Evolutionary conservation across 2,113 vertebrate genomes (phyloP).

Genomic region (Microtus ochrogaster): DNA sequence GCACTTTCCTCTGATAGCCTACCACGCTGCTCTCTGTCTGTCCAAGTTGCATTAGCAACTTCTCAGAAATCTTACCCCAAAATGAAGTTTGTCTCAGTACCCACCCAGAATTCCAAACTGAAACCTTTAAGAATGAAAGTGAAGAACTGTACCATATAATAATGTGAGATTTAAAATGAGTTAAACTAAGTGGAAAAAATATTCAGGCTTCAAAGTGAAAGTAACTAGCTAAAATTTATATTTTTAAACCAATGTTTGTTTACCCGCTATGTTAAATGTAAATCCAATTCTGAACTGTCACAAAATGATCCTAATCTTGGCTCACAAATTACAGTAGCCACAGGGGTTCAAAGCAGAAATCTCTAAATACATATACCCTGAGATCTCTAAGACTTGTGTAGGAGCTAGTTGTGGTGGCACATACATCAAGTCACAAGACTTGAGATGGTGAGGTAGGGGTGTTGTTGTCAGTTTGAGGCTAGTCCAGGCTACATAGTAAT

Average conservation of each 20-base stretch:
- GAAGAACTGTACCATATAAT: not conserved
- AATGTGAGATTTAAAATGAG: not conserved
- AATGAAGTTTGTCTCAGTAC: not conserved
- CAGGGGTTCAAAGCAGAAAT: not conserved
- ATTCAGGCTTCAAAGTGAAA: not conserved
- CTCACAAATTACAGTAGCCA: not conserved
- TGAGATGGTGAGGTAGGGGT: not conserved
- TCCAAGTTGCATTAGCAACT: not conserved
- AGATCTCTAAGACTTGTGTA: not conserved
- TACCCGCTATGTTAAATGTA: not conserved
- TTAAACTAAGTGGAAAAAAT: not conserved
- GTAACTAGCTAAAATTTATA: not conserved
- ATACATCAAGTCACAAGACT: not conserved
- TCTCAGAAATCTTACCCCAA: not conserved
- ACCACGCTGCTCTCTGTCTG: not conserved
- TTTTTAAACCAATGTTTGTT: not conserved
- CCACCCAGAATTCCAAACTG: not conserved
- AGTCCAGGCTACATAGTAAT: not conserved
- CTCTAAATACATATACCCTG: not conserved
- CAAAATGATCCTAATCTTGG: not conserved
- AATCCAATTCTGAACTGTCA: not conserved
- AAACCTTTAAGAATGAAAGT: not conserved
- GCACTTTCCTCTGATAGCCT: not conserved
- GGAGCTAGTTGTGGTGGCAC: not conserved
- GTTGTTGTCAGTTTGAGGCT: not conserved